These are phyloP conservation scores for Caenorhabditis inopinata DNA, from an alignment of 1,140 invertebrate genomes.

Conservation along the genomic window DNA sequence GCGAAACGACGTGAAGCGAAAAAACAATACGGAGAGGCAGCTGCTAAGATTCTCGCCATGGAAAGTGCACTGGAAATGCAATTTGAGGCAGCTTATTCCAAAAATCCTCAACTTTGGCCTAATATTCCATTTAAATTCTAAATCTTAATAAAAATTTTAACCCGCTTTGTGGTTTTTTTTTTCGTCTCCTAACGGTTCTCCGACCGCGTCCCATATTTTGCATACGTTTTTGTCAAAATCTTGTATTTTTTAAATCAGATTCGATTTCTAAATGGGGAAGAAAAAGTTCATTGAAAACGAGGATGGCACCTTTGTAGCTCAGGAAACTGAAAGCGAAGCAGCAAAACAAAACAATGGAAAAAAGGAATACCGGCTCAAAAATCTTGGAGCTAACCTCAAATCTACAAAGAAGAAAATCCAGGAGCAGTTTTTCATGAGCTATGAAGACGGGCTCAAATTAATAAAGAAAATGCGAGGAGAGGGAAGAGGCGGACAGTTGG, in stretches of 20 bases:
- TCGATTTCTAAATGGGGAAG: not conserved
- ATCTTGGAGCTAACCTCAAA: slow-evolving; percentile 2
- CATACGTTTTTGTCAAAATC: not conserved
- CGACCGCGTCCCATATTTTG: not conserved
- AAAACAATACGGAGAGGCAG: not conserved
- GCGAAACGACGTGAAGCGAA: not conserved
- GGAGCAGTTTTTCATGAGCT: slow-evolving; percentile 21
- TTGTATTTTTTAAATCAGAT: not conserved
- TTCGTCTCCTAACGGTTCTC: not conserved
- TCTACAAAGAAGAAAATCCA: not conserved
- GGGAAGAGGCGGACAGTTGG: not conserved
- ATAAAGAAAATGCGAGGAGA: not conserved
- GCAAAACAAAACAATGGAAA: not conserved
- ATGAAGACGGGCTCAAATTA: slow-evolving; percentile 14
- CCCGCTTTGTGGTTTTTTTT: not conserved
- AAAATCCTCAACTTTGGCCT: not conserved
- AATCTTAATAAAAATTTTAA: not conserved
- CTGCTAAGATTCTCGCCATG: not conserved
- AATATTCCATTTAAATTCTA: slow-evolving; percentile 11
- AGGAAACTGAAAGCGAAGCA: not conserved
- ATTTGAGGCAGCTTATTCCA: not conserved
- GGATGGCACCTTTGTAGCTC: not conserved
- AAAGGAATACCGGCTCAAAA: not conserved
- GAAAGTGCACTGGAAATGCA: slow-evolving; percentile 11
- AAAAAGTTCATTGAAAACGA: slow-evolving; percentile 14